Conservation (phyloP, 2,888 invertebrate genomes). For the Trissonchulus latispiculum region DNA sequence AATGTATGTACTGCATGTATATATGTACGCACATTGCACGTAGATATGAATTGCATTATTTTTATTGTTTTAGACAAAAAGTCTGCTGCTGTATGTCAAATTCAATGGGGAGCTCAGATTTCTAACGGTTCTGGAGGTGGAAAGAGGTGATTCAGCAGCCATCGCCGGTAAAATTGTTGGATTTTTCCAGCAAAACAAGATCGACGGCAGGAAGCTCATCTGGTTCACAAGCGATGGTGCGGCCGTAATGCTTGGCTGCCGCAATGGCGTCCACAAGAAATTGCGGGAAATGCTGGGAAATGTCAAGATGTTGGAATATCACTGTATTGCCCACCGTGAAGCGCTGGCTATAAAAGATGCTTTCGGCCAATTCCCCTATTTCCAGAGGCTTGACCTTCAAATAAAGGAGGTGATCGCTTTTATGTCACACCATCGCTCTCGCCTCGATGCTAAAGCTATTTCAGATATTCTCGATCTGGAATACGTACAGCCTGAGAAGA, state of each 20-base stretch:
- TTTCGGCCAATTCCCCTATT: not conserved
- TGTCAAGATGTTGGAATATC: not conserved
- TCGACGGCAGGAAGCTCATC: not conserved
- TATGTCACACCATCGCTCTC: not conserved
- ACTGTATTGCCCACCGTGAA: slow-evolving; percentile 5
- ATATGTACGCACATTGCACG: not conserved
- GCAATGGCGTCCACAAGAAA: not conserved
- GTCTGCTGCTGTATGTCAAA: slow-evolving; percentile 3
- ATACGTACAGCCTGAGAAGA: slow-evolving; percentile 5
- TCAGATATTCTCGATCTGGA: not conserved
- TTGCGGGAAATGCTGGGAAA: not conserved
- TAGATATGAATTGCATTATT: not conserved
- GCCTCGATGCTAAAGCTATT: not conserved
- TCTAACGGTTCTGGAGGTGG: slow-evolving; percentile 4
- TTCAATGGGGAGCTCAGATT: not conserved
- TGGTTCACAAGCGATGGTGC: slow-evolving; percentile 15
- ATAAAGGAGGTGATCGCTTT: not conserved
- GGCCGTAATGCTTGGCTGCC: not conserved
- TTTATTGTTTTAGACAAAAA: slow-evolving; percentile 9
- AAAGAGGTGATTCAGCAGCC: not conserved
- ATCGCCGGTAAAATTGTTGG: not conserved
- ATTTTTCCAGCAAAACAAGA: not conserved
- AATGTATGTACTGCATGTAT: too few species aligned
- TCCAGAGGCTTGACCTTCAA: not conserved
- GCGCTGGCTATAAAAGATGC: slow-evolving; percentile 8